These are phyloP conservation scores for Hippocampus barbouri DNA, from an alignment of 2,113 vertebrate genomes.

Conservation along the genomic window DNA sequence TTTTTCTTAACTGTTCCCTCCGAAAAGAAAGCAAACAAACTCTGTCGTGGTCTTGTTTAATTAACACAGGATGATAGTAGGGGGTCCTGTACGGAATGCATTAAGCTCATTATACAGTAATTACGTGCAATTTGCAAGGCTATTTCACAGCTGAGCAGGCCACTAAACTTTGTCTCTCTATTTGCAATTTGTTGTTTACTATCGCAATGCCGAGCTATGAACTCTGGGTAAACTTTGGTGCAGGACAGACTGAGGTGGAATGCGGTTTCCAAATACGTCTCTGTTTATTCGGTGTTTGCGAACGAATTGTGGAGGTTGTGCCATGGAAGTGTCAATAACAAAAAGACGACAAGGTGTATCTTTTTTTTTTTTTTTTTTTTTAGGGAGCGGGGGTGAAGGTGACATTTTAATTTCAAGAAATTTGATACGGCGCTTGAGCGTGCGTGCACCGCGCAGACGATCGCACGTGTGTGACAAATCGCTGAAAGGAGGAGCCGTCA, in stretches of 20 bases:
- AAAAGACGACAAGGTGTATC: background rate
- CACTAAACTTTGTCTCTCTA: slow-evolving; percentile 42
- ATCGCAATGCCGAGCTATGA: slow-evolving; percentile 7
- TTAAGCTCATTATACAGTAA: slow-evolving; percentile 56
- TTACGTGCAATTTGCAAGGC: slow-evolving; percentile 55
- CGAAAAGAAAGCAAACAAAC: background rate
- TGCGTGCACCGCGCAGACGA: slow-evolving; percentile 12
- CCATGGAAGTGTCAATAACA: background rate
- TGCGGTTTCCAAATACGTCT: slow-evolving; percentile 12
- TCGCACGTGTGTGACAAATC: slow-evolving; percentile 39
- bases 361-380: background rate
- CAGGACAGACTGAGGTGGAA: background rate
- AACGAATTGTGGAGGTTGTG: background rate
- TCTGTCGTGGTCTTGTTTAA: slow-evolving; percentile 31
- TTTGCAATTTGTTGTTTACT: slow-evolving; percentile 35
- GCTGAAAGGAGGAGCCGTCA: slow-evolving; percentile 43
- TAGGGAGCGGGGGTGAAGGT: slow-evolving; percentile 5
- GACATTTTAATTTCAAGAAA: slow-evolving; percentile 15
- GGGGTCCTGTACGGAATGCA: slow-evolving; percentile 39
- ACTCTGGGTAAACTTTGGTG: slow-evolving; percentile 17
- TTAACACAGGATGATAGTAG: slow-evolving; percentile 50
- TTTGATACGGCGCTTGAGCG: slow-evolving; percentile 17
- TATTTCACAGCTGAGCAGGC: slow-evolving; percentile 63
- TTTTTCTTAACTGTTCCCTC: background rate
- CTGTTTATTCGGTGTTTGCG: slow-evolving; percentile 10